Percentiles rank a stretch among this genome's conserved stretches.
phyloP scores from a whole-genome alignment of 2,888 invertebrate species.

The Punctoribates punctum region DNA sequence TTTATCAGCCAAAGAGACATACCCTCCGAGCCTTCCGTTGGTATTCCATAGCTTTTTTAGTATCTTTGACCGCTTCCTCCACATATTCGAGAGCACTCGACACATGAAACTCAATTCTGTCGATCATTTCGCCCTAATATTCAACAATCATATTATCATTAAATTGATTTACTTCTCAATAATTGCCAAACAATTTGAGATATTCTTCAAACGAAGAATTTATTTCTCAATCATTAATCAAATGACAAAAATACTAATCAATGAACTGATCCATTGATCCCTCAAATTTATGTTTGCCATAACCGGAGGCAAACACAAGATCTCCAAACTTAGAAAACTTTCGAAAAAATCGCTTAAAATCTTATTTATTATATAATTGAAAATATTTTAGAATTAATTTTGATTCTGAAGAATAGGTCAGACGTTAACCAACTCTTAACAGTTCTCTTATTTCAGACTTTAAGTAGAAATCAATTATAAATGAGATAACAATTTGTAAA shows the following conservation, averaged over 20 bases:
- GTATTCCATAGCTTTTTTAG: constrained; percentile 60
- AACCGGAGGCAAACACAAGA: no score
- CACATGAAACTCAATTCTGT: constrained; percentile 61
- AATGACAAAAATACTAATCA: neutral
- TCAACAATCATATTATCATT: constrained; percentile 95
- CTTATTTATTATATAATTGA: no score
- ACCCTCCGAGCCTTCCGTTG: constrained; percentile 57
- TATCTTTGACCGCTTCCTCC: constrained; percentile 59
- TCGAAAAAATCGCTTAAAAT: no score
- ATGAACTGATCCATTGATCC: no score
- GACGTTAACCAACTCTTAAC: no score
- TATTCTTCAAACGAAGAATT: neutral
- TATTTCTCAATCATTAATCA: neutral
- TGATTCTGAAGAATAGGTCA: no score
- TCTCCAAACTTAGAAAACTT: no score
- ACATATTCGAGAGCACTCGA: constrained; percentile 60
- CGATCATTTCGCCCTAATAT: constrained; percentile 60
- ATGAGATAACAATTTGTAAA: neutral
- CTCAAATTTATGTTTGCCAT: no score
- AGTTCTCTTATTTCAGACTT: no score
- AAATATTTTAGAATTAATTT: no score
- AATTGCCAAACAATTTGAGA: no score
- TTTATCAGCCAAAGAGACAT: constrained; percentile 5
- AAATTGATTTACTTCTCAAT: constrained; percentile 63
- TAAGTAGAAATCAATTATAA: neutral